Evolutionary conservation across 2,888 invertebrate species (phyloP), one percentile per base, ranked within the genome.

Genomic region (Conops quadrifasciatus): DNA sequence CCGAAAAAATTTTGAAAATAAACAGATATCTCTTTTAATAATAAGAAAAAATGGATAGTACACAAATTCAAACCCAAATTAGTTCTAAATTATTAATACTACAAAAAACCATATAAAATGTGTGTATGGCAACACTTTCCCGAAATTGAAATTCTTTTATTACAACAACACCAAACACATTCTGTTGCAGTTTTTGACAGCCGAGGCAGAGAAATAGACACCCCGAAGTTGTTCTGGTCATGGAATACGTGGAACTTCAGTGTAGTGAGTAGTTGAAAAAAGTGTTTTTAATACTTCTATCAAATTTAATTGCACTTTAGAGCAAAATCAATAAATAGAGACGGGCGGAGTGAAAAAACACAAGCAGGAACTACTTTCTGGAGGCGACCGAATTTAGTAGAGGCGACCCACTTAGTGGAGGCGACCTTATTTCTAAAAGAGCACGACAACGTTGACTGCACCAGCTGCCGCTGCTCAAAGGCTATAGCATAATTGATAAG

Each of bases 201-300:
- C 21, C 9, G 21, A n/a, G 3, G 43, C 45, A 43, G 62, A 19
- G 43, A 43, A 62, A 16, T n/a, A 43, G 19, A 11, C n/a, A 15
- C 19, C 11, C 11, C 3, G n/a, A 56, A 66, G 30, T 43, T 24
- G n/a, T 56, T 66, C n/a, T 60, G 45, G 45, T 47, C 65, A 68
- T 62, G 63, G 75, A 77, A 72, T 79, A 79, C 80, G 80, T 80
- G 80, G 78, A 79, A 79, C 77, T 78, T 80, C 78, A 75, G 72
- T 74, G 70, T 73, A 76, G 70, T 70, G 67, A 72, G 70, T 63
- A 65, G 19, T 24, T 70, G 7, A 60, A 72, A 68, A 49, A 49
- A 19, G 53, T 71, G 64, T 59, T 53, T 65, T 71, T 67, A 66
- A 74, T 72, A 72, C 72, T 67, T 1, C 49, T 72, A 67, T 47